Evolutionary conservation across 2,797 vertebrate species (phyloP).

Genomic region (Cuculus canorus): DNA sequence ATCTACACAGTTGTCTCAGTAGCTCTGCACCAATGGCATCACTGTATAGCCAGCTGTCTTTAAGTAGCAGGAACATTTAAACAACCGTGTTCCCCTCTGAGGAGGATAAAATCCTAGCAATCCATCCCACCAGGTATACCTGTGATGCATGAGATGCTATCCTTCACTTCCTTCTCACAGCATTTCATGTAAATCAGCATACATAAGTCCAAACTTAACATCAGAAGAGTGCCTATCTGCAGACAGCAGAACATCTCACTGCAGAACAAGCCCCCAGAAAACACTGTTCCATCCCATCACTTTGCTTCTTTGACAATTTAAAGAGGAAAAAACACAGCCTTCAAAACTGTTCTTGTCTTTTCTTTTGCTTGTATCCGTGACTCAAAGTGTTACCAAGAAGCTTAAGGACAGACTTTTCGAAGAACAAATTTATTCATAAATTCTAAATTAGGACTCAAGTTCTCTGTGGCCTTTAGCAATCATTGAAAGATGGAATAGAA

Average conservation of each 20-base stretch:
- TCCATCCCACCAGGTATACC: neutral
- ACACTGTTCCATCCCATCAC: neutral
- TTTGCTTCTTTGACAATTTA: neutral
- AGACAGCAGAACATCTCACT: neutral
- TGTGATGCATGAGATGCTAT: neutral
- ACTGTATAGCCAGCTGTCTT: neutral
- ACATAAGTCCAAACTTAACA: neutral
- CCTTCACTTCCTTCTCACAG: neutral
- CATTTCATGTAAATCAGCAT: neutral
- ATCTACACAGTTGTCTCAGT: neutral
- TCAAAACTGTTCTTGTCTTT: neutral
- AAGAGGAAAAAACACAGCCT: neutral
- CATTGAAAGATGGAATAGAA: neutral
- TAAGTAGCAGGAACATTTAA: neutral
- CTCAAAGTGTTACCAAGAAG: neutral
- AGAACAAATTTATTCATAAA: neutral
- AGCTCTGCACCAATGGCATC: rapidly evolving
- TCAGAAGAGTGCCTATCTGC: neutral
- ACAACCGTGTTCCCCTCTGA: rapidly evolving
- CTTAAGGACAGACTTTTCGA: neutral
- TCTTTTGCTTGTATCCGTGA: neutral
- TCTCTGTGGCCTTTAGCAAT: neutral
- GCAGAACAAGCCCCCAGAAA: neutral
- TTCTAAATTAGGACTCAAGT: neutral
- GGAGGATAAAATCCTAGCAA: neutral